phyloP scores from a whole-genome alignment of 2,113 vertebrate species.

The Entomyzon cyanotis region DNA sequence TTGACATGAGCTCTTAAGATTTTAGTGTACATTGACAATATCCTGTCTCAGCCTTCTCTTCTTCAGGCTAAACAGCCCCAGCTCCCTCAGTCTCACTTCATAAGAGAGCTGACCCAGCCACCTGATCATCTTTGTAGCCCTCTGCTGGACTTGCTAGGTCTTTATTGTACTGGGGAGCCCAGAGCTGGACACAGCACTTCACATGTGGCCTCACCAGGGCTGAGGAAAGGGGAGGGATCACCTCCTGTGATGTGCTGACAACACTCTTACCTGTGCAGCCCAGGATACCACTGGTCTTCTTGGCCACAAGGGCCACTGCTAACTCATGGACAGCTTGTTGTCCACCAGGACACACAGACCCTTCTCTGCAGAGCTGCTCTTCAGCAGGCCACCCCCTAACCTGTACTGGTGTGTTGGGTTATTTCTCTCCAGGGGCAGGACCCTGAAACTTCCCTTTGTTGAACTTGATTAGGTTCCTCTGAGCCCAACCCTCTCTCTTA shows the following conservation, averaged over 20 bases:
- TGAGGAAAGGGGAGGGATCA: not conserved
- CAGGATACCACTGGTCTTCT: not conserved
- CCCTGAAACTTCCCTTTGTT: not conserved
- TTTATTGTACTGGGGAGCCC: not conserved
- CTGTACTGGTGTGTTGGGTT: not conserved
- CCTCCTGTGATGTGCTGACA: accelerated
- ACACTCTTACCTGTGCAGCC: not conserved
- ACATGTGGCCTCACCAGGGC: not conserved
- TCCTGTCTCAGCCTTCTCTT: not conserved
- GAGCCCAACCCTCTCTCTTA: not conserved
- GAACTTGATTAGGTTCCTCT: not conserved
- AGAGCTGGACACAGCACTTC: not conserved
- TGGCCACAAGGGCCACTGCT: too few species aligned
- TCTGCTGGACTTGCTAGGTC: not conserved
- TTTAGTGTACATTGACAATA: not conserved
- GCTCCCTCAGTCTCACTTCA: not conserved
- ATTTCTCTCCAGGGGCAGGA: not conserved
- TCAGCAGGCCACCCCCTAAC: not conserved
- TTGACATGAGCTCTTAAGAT: not conserved
- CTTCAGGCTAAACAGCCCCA: not conserved
- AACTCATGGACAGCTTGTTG: not conserved
- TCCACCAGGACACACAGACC: not conserved
- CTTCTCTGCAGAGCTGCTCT: not conserved
- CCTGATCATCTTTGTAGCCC: not conserved
- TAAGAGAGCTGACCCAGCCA: not conserved